Evolutionary conservation across 1,140 invertebrate genomes (phyloP), one percentile per base, ranked within the genome.

Genomic region (Hetaerina americana): DNA sequence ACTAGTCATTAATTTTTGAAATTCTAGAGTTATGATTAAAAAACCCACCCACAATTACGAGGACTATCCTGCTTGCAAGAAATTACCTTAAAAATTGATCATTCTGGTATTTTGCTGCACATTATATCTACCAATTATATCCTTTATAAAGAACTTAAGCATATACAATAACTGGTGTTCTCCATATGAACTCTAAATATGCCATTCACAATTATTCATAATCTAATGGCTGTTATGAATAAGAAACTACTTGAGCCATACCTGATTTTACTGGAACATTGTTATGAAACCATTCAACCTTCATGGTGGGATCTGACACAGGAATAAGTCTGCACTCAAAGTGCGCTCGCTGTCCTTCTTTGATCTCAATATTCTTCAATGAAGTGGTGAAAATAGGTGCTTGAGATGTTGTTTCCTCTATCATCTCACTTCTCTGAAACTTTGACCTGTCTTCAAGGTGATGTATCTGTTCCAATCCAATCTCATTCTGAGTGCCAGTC

Each of bases 261-360:
- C 80, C 79, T 72, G 91, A 92, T 80, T 95, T 95, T 0, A 96
- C 82, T 0, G 93, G 91, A 74, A 88, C 84, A 77, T 93, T 95
- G 79, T 98, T 96, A 74, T 96, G 94, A 83, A 94, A 97, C 97
- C 97, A 99, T 84, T 98, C 94, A 0, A 99, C 95, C 80, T 93
- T 94, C 91, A 99, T 93, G 0, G 93, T 93, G 0, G 93, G 87
- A 84, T 99, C 97, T 49, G 95, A 97, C 25, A 98, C 92, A 8
- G 97, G 97, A 76, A 97, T 95, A 12, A 99, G 81, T 31, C 95
- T 89, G 77, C 93, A 96, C 81, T 98, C 97, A 78, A 98, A 98
- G 78, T 98, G 96, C 27, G 95, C 95, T 68, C 94, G 83, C 79
- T 99, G 94, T 24, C 94, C 94, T 85, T 99, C 97, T 78, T 92